Evolutionary conservation across 1,140 invertebrate species (phyloP).

Genomic region (Argopecten irradians): DNA sequence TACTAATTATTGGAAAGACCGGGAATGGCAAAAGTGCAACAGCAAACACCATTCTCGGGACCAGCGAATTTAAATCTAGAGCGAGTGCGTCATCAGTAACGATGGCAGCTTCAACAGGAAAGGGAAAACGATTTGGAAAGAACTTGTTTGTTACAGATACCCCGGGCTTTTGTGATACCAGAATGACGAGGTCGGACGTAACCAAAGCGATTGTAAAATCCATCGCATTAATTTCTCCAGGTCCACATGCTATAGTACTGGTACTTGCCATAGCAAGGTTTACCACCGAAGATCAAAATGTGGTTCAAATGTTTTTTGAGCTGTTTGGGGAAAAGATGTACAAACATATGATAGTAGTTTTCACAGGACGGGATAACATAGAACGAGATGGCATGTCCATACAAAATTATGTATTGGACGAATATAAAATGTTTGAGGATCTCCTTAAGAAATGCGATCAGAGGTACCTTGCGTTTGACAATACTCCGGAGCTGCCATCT

Average conservation of each 20-base stretch:
- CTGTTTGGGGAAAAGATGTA: conserved; percentile 44
- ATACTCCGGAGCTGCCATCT: too few relatives aligned
- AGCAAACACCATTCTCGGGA: conserved; percentile 46
- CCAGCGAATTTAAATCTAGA: conserved; percentile 32
- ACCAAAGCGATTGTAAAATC: conserved; percentile 31
- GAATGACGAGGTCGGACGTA: conserved; percentile 27
- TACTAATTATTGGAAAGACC: conserved; percentile 48
- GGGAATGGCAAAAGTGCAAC: conserved; percentile 55
- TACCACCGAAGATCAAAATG: conserved; percentile 37
- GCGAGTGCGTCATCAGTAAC: conserved; percentile 5
- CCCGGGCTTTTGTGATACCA: conserved; percentile 45
- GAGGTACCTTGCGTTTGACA: conserved; percentile 29
- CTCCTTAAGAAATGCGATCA: conserved; percentile 30
- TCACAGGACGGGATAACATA: conserved; percentile 46
- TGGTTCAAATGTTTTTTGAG: conserved; percentile 36
- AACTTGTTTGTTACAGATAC: conserved; percentile 49
- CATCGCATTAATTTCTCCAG: conserved; percentile 41
- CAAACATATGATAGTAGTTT: conserved; percentile 39
- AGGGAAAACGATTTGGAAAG: conserved; percentile 35
- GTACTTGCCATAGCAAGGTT: conserved; percentile 42
- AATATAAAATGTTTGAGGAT: conserved; percentile 22
- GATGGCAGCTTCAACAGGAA: conserved; percentile 25
- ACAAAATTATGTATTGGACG: conserved; percentile 24
- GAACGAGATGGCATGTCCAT: conserved; percentile 25
- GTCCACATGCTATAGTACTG: conserved; percentile 47